Evolutionary conservation across 2,888 invertebrate species (phyloP).

Genomic region (Oxytorus armatus): DNA sequence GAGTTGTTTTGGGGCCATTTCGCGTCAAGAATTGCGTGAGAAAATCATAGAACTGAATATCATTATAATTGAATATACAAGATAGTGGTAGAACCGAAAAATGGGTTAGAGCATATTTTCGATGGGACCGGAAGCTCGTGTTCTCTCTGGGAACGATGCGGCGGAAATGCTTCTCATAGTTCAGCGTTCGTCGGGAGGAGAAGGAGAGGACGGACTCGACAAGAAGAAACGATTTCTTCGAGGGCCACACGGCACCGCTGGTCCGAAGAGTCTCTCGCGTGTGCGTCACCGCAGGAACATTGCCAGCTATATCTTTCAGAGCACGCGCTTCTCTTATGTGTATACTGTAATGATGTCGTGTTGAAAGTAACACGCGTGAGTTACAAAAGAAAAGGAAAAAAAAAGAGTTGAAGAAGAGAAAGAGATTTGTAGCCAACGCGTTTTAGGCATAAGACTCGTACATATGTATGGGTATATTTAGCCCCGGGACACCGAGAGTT

Average conservation of each 20-base stretch:
- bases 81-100: conserved; percentile 46
- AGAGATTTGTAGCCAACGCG: conserved; percentile 23
- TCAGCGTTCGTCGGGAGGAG: conserved; percentile 53
- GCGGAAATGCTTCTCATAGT: conserved; percentile 79
- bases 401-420: conserved; percentile 22
- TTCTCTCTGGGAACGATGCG: conserved; percentile 68
- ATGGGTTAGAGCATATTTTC: conserved; percentile 58
- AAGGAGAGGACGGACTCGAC: conserved; percentile 48
- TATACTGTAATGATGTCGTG: conserved; percentile 60
- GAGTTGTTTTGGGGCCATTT: conserved; percentile 11
- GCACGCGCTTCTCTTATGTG: conserved; percentile 55
- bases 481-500: conserved; percentile 35
- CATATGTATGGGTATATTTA: conserved; percentile 2
- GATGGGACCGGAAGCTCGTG: conserved; percentile 52
- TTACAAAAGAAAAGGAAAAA: conserved; percentile 44
- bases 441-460: conserved; percentile 18
- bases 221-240: conserved; percentile 55
- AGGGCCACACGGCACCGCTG: conserved; percentile 33
- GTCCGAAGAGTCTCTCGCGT: conserved; percentile 35
- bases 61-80: conserved; percentile 27
- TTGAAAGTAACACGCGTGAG: conserved; percentile 61
- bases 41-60: conserved; percentile 22
- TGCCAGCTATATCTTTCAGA: conserved; percentile 46
- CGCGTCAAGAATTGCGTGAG: conserved; percentile 38
- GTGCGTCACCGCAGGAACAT: conserved; percentile 57